A percentile compares a stretch with the other conserved stretches of the same genome.
These are phyloP conservation scores for Palythoa grandiflora DNA, from an alignment of 92 coral and sea anemone genomes.

Conservation along the genomic window DNA sequence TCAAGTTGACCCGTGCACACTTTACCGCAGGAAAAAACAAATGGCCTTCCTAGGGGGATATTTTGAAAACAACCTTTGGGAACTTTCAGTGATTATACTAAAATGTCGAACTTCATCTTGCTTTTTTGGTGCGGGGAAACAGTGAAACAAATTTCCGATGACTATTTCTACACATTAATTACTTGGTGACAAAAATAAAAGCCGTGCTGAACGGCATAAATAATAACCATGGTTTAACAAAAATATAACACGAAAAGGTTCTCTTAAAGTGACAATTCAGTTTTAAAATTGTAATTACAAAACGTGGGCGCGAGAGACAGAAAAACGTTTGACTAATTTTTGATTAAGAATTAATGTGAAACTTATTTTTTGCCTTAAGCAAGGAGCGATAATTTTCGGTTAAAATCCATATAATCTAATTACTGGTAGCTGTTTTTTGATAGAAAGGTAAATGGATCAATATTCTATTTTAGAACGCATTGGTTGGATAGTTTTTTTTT, in stretches of 20 bases:
- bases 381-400: constrained; percentile 29
- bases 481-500: constrained; percentile 5
- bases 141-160: constrained; percentile 3
- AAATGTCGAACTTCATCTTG: not conserved
- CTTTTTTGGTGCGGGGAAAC: not conserved
- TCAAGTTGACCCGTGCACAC: constrained; percentile 29
- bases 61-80: constrained; percentile 25
- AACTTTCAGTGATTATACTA: not conserved
- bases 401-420: constrained; percentile 35
- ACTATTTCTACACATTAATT: not conserved
- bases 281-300: constrained; percentile 20
- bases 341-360: constrained; percentile 22
- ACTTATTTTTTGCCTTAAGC: constrained; percentile 25
- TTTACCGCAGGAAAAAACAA: constrained; percentile 19
- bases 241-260: constrained; percentile 1
- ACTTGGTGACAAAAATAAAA: not conserved
- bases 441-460: constrained; percentile 1
- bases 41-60: constrained; percentile 36
- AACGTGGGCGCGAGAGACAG: constrained; percentile 20
- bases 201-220: not conserved
- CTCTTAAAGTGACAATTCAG: not conserved
- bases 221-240: constrained; percentile 5
- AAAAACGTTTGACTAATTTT: constrained; percentile 39
- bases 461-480: not conserved
- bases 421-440: constrained; percentile 35